Evolutionary conservation across 2,113 vertebrate genomes (phyloP), one percentile per base, ranked within the genome.

Genomic region (Atrichornis clamosus): DNA sequence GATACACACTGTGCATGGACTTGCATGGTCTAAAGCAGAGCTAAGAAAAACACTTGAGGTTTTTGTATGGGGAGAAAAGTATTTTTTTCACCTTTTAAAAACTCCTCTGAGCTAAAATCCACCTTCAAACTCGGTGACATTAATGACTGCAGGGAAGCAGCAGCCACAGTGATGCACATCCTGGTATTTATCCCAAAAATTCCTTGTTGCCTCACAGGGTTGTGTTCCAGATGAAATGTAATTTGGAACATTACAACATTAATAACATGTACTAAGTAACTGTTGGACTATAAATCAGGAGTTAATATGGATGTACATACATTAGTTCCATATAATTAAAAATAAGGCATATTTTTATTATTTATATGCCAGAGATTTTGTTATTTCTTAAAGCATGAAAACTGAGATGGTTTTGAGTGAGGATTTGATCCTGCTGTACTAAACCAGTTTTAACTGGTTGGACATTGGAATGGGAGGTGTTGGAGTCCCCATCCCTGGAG

Each of bases 171-270:
- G 47, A 35, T 50, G 76, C 70, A n/a, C 59, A 7, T 2, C 3
- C 22, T 82, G 75, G 24, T 73, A 13, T 68, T 76, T 79, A n/a
- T 55, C 62, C 74, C 58, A 13, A 75, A 93, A 76, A 87, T 59
- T 92, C 84, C 91, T 79, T 74, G 22, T 39, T 88, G 70, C 47
- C 67, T 21, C 95, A 77, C 82, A 52, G 87, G 93, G 60, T n/a
- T 95, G 74, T 64, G 97, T 96, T 83, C 87, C 88, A 95, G 91
- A 63, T 93, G 94, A 97, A 96, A 96, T 60, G 87, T 62, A 95
- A 96, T 94, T 95, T 97, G 95, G 96, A 96, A 94, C 42, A 59
- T 89, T 47, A 56, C 19, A 17, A 74, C 78, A 92, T 91, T 87
- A 93, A 73, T 73, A 67, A 64, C 13, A 14, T n/a, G 11, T 16